These are phyloP conservation scores for Penelope pileata DNA, from an alignment of 2,113 vertebrate species.

Conservation along the genomic window DNA sequence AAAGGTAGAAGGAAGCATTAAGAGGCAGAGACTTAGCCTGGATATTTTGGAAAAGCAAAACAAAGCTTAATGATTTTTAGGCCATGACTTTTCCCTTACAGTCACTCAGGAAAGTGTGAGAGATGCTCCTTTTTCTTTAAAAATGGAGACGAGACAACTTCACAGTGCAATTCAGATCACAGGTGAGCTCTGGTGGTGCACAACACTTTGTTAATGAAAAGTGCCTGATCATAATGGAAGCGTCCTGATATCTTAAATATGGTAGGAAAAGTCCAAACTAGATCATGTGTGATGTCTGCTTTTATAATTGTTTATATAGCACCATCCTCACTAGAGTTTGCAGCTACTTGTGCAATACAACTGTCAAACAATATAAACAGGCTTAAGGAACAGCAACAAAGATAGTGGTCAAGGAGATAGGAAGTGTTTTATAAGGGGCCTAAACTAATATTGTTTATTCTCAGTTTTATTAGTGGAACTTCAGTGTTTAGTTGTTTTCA, in stretches of 20 bases:
- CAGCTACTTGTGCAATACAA: background rate
- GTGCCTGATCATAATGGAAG: background rate
- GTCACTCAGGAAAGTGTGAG: background rate
- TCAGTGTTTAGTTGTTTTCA: background rate
- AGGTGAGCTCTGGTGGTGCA: background rate
- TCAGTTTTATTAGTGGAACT: background rate
- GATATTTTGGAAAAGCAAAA: background rate
- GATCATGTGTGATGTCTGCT: background rate
- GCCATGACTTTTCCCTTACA: background rate
- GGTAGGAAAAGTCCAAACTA: background rate
- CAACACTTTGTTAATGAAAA: background rate
- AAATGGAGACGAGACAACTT: background rate
- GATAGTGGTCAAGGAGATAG: background rate
- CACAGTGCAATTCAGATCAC: background rate
- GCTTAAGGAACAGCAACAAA: background rate
- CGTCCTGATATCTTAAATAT: background rate
- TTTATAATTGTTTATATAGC: background rate
- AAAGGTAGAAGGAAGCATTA: background rate
- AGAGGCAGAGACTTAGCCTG: background rate
- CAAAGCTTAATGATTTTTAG: background rate
- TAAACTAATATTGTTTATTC: background rate
- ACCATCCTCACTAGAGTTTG: background rate
- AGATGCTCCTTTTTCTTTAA: background rate
- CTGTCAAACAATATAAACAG: background rate
- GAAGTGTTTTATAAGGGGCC: background rate